phyloP scores from a whole-genome alignment of 2,797 vertebrate species.

The Chelon labrosus region DNA sequence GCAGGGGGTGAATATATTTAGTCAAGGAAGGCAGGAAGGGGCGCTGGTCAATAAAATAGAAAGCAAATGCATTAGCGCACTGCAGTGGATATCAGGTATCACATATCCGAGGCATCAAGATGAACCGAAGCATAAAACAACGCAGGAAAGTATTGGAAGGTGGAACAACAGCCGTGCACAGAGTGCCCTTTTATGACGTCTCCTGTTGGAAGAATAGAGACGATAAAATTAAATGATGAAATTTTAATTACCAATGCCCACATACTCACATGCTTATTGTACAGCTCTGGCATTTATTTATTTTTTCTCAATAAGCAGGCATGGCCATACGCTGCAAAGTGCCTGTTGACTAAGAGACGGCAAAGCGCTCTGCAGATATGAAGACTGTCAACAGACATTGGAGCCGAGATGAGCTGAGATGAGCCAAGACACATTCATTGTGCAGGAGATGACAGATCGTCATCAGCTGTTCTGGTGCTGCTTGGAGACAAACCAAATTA shows the following conservation, averaged over 20 bases:
- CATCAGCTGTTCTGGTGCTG: slow-evolving; percentile 24
- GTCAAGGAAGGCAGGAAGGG: slow-evolving; percentile 62
- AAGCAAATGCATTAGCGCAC: slow-evolving; percentile 66
- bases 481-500: slow-evolving; percentile 45
- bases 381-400: slow-evolving; percentile 37
- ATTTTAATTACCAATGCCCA: slow-evolving; percentile 41
- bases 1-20: slow-evolving; percentile 46
- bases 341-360: slow-evolving; percentile 36
- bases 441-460: slow-evolving; percentile 36
- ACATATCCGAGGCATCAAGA: slow-evolving; percentile 48
- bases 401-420: slow-evolving; percentile 21
- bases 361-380: slow-evolving; percentile 26
- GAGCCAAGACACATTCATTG: slow-evolving; percentile 29
- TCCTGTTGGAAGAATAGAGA: slow-evolving; percentile 13
- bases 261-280: slow-evolving; percentile 12
- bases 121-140: slow-evolving; percentile 36
- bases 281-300: slow-evolving; percentile 37
- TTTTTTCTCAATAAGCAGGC: slow-evolving; percentile 7
- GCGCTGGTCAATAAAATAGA: slow-evolving; percentile 66
- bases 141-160: slow-evolving; percentile 35
- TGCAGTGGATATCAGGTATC: slow-evolving; percentile 70
- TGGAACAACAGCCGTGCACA: slow-evolving; percentile 30
- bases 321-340: slow-evolving; percentile 10
- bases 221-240: slow-evolving; percentile 38
- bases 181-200: slow-evolving; percentile 16